These are phyloP conservation scores for Bostrychus sinensis DNA, from an alignment of 2,113 vertebrate genomes.

Conservation along the genomic window DNA sequence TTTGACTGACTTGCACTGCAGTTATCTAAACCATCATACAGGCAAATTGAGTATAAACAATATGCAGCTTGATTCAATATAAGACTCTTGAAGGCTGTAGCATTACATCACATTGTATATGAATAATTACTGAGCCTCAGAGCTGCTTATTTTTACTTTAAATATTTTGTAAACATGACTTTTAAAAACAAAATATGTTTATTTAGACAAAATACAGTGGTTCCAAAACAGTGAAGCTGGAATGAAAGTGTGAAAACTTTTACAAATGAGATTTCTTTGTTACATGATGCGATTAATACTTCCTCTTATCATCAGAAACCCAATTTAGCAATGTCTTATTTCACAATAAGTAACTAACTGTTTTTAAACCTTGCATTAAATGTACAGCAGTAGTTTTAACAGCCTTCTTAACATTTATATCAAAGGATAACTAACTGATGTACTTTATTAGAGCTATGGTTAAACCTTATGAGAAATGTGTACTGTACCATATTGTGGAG, in stretches of 20 bases:
- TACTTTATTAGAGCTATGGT: not conserved
- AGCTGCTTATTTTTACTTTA: not conserved
- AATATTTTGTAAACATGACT: not conserved
- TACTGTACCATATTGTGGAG: not conserved
- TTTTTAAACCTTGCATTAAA: constrained; percentile 1
- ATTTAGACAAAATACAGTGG: not conserved
- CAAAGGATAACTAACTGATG: not conserved
- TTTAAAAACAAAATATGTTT: not conserved
- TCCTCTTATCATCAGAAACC: constrained; percentile 49
- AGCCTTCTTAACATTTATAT: too few species aligned
- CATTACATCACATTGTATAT: not conserved
- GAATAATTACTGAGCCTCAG: too few species aligned
- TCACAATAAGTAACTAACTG: constrained; percentile 35
- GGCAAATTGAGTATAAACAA: constrained; percentile 10
- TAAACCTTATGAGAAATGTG: not conserved
- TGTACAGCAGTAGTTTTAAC: not conserved
- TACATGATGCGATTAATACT: constrained; percentile 42
- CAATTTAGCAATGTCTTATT: constrained; percentile 51
- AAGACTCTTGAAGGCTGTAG: not conserved
- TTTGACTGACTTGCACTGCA: constrained; percentile 53
- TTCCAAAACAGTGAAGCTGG: not conserved
- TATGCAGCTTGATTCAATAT: not conserved
- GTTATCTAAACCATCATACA: constrained; percentile 2
- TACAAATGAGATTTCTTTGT: constrained; percentile 8
- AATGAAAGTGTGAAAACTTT: not conserved